Conservation (phyloP, 2,888 invertebrate species). For the Spodoptera exigua region DNA sequence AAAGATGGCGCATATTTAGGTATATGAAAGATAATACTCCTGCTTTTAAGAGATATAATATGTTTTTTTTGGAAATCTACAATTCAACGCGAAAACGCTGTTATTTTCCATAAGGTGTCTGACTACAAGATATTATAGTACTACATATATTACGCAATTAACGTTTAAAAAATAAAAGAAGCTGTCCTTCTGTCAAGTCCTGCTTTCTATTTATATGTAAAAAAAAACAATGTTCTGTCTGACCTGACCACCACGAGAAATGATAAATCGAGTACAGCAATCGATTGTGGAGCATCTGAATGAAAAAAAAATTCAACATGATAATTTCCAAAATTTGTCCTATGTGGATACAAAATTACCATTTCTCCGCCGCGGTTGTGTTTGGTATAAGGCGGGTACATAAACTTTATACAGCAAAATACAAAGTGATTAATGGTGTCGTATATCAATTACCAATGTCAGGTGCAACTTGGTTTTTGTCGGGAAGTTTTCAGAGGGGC, state of each 20-base stretch:
- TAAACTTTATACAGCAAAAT: constrained; percentile 70
- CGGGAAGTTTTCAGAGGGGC: constrained; percentile 64
- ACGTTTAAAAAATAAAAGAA: too few species aligned
- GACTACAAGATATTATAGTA: too few species aligned
- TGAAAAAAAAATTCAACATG: neutral
- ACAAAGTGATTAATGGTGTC: constrained; percentile 81
- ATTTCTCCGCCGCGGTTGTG: constrained; percentile 7
- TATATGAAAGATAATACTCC: constrained; percentile 17
- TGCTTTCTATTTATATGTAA: too few species aligned
- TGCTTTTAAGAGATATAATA: constrained; percentile 2
- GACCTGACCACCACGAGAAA: too few species aligned
- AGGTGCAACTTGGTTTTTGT: constrained; percentile 82
- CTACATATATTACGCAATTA: too few species aligned
- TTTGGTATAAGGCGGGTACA: constrained; percentile 30
- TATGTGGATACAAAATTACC: constrained; percentile 13
- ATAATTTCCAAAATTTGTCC: constrained; percentile 3
- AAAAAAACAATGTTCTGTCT: too few species aligned
- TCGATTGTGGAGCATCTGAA: too few species aligned
- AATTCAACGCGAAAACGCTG: neutral
- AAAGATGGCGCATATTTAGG: constrained; percentile 5
- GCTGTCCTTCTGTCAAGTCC: too few species aligned
- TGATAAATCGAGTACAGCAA: too few species aligned
- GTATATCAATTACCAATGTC: constrained; percentile 85
- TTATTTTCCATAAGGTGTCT: too few species aligned
- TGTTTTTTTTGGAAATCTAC: too few species aligned